Base-by-base conservation (phyloP, 2,797 vertebrate genomes). In the Okamejei kenojei region DNA sequence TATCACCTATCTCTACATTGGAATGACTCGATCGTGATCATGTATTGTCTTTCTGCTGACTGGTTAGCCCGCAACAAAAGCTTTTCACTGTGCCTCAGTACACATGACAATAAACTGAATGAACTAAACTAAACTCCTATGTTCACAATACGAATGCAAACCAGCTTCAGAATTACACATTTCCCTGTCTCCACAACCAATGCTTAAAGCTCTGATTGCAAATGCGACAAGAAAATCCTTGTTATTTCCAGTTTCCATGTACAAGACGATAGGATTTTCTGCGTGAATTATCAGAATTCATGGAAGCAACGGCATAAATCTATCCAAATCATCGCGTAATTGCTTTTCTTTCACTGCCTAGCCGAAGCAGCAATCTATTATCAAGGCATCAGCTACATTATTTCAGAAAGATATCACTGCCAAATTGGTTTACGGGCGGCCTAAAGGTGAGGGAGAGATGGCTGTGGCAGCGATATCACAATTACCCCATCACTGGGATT, bases 361-460 rank as follows among this genome's bases (percentile, higher is more conserved):
- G 90, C 90, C 17, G 38, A 76, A 54, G 90, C 7, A 58, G 23
- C 26, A 17, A 92, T 76, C 90, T 91, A 54, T 92, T 76, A 92
- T 92, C 90, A 76, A 92, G 90, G 13, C 90, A 92, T 92, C 90
- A 92, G 76, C 54, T 71, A n/a, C 71, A 73, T 92, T 74, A 74
- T 74, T 45, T 76, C 81, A 76, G 11, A 54, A 92, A 73, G 90
- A 92, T 92, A 92, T 92, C 29, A 4, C 54, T 15, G 23, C 90
- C 71, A 92, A 92, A 92, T 92, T 92, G 71, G 71, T 58, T 91
- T 73, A 91, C 45, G 90, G 90, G 35, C 11, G 90, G 35, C 73
- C 73, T 76, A 17, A 58, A 21, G 71, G 65, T 90, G 86, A 90
- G 63, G 38, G 45, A 71, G 63, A 68, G 68, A 91, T 76, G 13